phyloP scores from a whole-genome alignment of 2,888 invertebrate species.

The Sepioteuthis lessoniana region DNA sequence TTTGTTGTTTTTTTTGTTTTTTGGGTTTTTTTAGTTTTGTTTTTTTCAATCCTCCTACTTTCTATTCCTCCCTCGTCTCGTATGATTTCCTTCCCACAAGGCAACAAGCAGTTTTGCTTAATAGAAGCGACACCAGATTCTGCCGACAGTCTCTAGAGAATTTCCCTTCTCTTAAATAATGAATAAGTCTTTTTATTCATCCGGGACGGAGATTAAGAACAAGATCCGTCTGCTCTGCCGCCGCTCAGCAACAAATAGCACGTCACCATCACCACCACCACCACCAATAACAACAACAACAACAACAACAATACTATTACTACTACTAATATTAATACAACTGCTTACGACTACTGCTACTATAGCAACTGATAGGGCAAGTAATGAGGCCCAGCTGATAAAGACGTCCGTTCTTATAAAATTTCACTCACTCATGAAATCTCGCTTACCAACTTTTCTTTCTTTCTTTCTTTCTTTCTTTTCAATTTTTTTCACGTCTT shows the following conservation, averaged over 20 bases:
- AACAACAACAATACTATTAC: background rate
- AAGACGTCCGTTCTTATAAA: background rate
- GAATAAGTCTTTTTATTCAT: conserved; percentile 1
- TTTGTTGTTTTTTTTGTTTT: background rate
- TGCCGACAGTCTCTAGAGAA: background rate
- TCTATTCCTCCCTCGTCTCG: background rate
- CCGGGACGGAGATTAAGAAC: conserved; percentile 33
- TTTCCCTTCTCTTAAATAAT: background rate
- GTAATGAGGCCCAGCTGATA: background rate
- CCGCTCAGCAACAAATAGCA: background rate
- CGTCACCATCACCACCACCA: background rate
- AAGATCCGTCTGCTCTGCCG: background rate
- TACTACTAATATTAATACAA: background rate
- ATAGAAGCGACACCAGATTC: background rate
- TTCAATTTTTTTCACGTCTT: too few relatives aligned
- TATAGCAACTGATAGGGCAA: conserved; percentile 33
- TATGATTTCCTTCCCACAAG: conserved; percentile 33
- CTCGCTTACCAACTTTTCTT: background rate
- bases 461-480: too few relatives aligned
- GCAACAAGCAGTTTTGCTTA: background rate
- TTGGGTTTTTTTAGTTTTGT: background rate
- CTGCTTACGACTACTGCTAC: background rate
- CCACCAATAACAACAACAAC: background rate
- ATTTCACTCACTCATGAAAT: background rate
- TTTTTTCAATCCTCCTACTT: background rate